Base-by-base conservation (phyloP, 2,797 vertebrate genomes). In the Amazonetta brasiliensis region DNA sequence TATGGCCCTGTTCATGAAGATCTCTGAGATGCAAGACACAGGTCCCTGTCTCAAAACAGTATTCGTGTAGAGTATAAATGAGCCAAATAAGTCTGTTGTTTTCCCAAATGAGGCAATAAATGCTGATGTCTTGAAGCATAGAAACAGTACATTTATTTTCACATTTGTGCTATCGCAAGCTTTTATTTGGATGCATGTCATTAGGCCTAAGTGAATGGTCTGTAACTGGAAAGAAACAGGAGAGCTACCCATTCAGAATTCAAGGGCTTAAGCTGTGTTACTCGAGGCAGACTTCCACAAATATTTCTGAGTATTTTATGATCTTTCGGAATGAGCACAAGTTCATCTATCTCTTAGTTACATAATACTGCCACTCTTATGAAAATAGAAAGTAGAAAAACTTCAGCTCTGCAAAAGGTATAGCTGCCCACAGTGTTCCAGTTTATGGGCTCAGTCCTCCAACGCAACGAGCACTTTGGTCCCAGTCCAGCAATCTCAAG, bases 291-390 rank as follows among this genome's bases (percentile, higher is more conserved):
- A 87, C 75, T 92, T 85, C 88, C 91, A 91, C 84, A 91, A 95
- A 90, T 93, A 93, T 92, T 95, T 94, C 92, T 96, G 91, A 95
- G 69, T 97, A 91, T 92, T 92, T 96, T 92, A 85, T 87, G 67
- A 90, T 91, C 58, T 93, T 95, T 63, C 84, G 76, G 87, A 94
- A 91, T 79, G 85, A 91, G 71, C 44, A 84, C 78, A 72, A 95
- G 95, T 95, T 94, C 95, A 91, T 94, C 73, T 90, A 52, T 90
- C 83, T 97, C 82, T 87, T 87, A 93, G 90, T 96, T 97, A 95
- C 74, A 89, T 96, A 97, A 97, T 85, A 84, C 81, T 91, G 69
- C 64, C 94, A 94, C 67, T 90, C 58, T 68, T 56, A 73, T 3
- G 0, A 83, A 95, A 95, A 97, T 96, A 94, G 92, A 96, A 96